Evolutionary conservation across 2,888 invertebrate species (phyloP).

Genomic region (Dynastes tityus): DNA sequence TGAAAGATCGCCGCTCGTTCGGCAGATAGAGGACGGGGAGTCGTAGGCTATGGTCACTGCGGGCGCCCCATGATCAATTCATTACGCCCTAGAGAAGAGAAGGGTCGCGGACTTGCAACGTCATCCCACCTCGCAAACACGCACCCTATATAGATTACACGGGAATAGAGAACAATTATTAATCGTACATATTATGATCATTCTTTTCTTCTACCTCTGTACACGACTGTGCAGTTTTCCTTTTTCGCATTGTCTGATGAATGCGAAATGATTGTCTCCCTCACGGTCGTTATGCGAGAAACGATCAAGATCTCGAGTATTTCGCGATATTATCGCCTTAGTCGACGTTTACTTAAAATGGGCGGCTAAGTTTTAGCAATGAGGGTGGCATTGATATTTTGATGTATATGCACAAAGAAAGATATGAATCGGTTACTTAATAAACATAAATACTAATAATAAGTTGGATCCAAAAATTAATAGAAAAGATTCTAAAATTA

Average conservation of each 20-base stretch:
- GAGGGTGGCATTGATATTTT: neutral
- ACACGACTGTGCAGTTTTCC: slow-evolving; percentile 6
- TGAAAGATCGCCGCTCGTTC: slow-evolving; percentile 61
- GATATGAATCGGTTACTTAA: too few species aligned
- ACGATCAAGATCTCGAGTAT: slow-evolving; percentile 11
- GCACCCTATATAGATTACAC: slow-evolving; percentile 51
- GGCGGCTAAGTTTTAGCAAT: neutral
- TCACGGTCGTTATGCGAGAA: neutral
- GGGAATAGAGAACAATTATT: slow-evolving; percentile 51
- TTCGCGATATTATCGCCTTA: slow-evolving; percentile 9
- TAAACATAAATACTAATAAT: too few species aligned
- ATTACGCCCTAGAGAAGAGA: slow-evolving; percentile 65
- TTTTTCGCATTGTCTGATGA: slow-evolving; percentile 12
- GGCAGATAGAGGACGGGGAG: slow-evolving; percentile 45
- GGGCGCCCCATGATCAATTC: slow-evolving; percentile 69
- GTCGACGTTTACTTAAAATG: slow-evolving; percentile 18
- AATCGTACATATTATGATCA: slow-evolving; percentile 46
- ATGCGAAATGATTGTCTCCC: slow-evolving; percentile 10
- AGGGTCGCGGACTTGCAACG: slow-evolving; percentile 67
- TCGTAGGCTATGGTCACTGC: slow-evolving; percentile 61
- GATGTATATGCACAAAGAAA: too few species aligned
- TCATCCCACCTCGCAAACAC: slow-evolving; percentile 62
- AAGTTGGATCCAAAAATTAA: too few species aligned
- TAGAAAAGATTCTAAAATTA: too few species aligned
- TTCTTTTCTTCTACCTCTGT: slow-evolving; percentile 33